phyloP scores from a whole-genome alignment of 2,888 invertebrate genomes.

The Zootermopsis nevadensis region DNA sequence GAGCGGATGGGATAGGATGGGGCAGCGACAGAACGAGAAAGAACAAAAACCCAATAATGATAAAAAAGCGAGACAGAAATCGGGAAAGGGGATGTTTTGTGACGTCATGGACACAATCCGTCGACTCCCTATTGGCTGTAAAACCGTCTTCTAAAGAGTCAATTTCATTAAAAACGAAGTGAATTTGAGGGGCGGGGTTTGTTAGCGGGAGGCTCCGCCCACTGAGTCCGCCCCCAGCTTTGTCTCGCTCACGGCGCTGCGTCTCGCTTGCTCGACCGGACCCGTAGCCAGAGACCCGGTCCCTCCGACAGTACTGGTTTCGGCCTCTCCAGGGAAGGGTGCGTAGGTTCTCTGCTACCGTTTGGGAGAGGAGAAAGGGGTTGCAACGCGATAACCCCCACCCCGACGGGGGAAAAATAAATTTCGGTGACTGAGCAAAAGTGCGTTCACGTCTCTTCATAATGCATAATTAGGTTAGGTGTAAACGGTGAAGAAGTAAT shows the following conservation, averaged over 20 bases:
- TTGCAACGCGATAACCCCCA: neutral
- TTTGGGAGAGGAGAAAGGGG: neutral
- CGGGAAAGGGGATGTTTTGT: conserved; percentile 26
- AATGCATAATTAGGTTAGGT: too few relatives aligned
- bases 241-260: neutral
- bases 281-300: conserved; percentile 39
- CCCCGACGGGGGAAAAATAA: conserved; percentile 4
- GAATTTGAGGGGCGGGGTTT: conserved; percentile 21
- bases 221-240: conserved; percentile 7
- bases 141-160: conserved; percentile 41
- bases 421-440: neutral
- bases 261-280: neutral
- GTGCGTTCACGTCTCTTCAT: too few relatives aligned
- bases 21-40: neutral
- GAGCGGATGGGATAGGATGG: conserved; percentile 2
- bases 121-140: conserved; percentile 34
- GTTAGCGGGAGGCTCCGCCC: conserved; percentile 1
- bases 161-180: conserved; percentile 41
- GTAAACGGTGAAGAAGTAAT: too few relatives aligned
- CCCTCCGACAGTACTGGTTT: conserved; percentile 32
- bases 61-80: conserved; percentile 27
- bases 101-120: conserved; percentile 22
- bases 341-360: conserved; percentile 14
- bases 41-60: conserved; percentile 21
- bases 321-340: conserved; percentile 31